Evolutionary conservation across 2,113 vertebrate species (phyloP).

Genomic region (Oncorhynchus mykiss): DNA sequence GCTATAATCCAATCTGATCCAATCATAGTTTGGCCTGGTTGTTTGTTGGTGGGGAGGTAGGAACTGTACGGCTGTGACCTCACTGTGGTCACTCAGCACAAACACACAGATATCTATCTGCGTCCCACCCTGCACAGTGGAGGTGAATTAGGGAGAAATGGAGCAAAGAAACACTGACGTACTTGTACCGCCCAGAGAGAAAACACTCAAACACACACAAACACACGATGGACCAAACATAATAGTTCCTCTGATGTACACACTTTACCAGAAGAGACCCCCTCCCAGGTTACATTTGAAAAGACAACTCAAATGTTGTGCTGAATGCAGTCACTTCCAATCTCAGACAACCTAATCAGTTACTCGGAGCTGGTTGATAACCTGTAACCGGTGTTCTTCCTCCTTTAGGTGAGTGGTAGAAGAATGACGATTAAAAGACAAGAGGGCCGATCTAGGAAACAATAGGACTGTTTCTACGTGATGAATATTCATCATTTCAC

Average conservation of each 20-base stretch:
- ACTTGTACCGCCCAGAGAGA: conserved; percentile 25
- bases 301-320: no score
- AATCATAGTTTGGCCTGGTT: conserved; percentile 30
- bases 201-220: not conserved
- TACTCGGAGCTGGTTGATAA: no score
- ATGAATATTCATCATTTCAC: conserved; percentile 45
- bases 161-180: conserved; percentile 48
- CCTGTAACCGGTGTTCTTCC: no score
- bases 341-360: no score
- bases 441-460: no score
- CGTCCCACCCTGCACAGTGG: conserved; percentile 34
- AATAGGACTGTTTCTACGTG: not conserved
- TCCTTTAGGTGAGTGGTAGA: no score
- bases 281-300: no score
- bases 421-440: no score
- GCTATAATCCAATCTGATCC: conserved; percentile 36
- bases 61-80: conserved; percentile 49
- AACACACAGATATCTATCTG: conserved; percentile 46
- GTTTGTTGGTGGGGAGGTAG: conserved; percentile 32
- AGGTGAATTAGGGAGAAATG: conserved; percentile 63
- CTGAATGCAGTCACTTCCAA: no score
- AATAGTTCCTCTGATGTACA: no score
- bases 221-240: no score
- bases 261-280: no score
- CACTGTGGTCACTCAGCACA: conserved; percentile 50